Base-by-base conservation (phyloP, 2,888 invertebrate genomes). In the Gymnoscelis rufifasciata region DNA sequence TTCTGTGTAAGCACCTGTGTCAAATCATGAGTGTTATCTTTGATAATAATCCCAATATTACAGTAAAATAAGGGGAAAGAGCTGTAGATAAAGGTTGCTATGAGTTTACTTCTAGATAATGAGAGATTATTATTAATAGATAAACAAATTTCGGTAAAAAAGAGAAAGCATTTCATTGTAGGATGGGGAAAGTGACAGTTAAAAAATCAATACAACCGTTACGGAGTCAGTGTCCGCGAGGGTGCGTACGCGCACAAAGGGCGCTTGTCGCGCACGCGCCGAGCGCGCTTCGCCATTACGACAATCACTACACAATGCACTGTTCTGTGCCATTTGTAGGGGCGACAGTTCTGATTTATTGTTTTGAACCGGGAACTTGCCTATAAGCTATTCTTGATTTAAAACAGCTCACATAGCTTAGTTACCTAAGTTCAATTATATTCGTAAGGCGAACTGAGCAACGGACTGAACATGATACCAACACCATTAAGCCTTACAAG, bases 131-230 rank as follows among this genome's bases (percentile, higher is more conserved):
- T 6, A 29, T 12, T 11, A 6, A 3, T 10, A 13, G 19, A 19
- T 11, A 11, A 13, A 10, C 13, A n/a, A 15, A 35, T 6, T 15
- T 19, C 19, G 14, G 6, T 10, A 33, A 15, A 33, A 35, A 5
- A 33, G 15, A 15, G 35, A 15, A 19, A 35, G 35, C 19, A 35
- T 35, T 19, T 19, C 35, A 35, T 15, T 10, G 19, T 15, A 33
- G 31, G 19, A 10, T 23, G 59, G 70, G 64, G 66, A 68, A 65
- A 74, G 64, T 78, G 83, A 74, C 87, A 80, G 88, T 88, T 86
- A 82, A 79, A 87, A 88, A 87, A 88, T 88, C 88, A 81, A 88
- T 88, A 87, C 68, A 71, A 68, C 87, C 83, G 87, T 87, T 87
- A 72, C 53, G 57, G 55, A 71, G 71, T 69, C 71, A 72, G 68